Evolutionary conservation across 2,797 vertebrate species (phyloP), one percentile per base, ranked within the genome.

Genomic region (Microhierax caerulescens): DNA sequence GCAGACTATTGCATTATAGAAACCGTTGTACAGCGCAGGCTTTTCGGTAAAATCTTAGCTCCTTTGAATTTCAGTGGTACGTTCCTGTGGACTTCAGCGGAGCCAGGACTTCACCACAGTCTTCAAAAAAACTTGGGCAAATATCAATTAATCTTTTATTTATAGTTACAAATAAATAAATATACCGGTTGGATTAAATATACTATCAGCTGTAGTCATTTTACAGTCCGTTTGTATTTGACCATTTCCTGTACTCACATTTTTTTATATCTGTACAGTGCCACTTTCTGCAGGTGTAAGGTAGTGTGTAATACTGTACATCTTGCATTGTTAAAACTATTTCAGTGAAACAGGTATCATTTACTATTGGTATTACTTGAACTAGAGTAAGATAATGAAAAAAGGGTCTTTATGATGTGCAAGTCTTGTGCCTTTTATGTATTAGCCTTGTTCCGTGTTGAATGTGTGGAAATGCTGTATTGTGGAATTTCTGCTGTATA

Each of bases 391-490:
- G 98, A 98, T 98, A 98, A 98, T 98, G 95, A 96, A 97, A 97
- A 96, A 98, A 88, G 98, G 98, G 98, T 98, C 97, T 98, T 96
- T 98, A 98, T 98, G 98, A 98, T 99, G 99, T 99, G 98, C 98
- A 97, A 98, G 99, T 99, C 98, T 98, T 98, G 99, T 99, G 99
- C 99, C 99, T 99, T 99, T 99, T 98, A 98, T 99, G 98, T 98
- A 98, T 99, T 98, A 98, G 98, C 99, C 99, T 98, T 98, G 99
- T 99, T 99, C 98, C 84, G 98, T 99, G 99, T 99, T 98, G 98
- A 99, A 99, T 98, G 98, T 99, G 98, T 99, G 98, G 96, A 99
- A 98, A 98, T 98, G 98, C 98, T 98, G 98, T 98, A 98, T 97
- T 79, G 98, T 99, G 98, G 97, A 98, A 98, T 98, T 98, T 95